Evolutionary conservation across 2,888 invertebrate species (phyloP).

Genomic region (Eremobia ochroleuca): DNA sequence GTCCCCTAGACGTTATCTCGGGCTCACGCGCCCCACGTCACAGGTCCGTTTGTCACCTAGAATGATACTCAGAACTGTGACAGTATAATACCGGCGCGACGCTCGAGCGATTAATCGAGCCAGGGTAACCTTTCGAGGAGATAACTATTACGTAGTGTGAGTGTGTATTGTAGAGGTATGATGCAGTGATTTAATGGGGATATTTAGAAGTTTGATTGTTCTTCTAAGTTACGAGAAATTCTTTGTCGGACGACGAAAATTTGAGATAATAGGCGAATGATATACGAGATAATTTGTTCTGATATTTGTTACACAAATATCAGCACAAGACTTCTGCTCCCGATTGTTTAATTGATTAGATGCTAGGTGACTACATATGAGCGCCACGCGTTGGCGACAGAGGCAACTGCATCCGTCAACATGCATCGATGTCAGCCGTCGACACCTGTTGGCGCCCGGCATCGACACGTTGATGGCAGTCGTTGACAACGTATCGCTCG

Average conservation of each 20-base stretch:
- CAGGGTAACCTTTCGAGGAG: slow-evolving; percentile 52
- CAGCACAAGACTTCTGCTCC: neutral
- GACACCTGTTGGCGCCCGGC: no score
- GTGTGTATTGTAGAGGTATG: neutral
- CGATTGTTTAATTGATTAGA: neutral
- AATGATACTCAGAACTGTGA: slow-evolving; percentile 69
- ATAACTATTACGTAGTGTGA: slow-evolving; percentile 44
- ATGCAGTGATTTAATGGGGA: neutral
- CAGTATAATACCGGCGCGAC: slow-evolving; percentile 68
- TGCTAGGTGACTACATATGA: no score
- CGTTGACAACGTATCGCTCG: no score
- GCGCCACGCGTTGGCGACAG: no score
- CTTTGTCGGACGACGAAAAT: no score
- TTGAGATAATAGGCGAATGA: neutral
- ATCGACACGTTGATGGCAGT: no score
- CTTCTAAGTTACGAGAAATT: neutral
- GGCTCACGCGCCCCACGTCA: slow-evolving; percentile 76
- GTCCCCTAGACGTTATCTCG: slow-evolving; percentile 83
- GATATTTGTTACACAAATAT: no score
- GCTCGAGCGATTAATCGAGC: slow-evolving; percentile 63
- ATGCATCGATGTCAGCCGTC: no score
- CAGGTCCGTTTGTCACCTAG: slow-evolving; percentile 81
- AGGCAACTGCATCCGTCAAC: no score
- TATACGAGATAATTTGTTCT: neutral
- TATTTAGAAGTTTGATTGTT: neutral